A percentile compares a stretch with the other conserved stretches of the same genome.
Evolutionary conservation across 2,113 vertebrate genomes (phyloP).

Genomic region (Recurvirostra avosetta): DNA sequence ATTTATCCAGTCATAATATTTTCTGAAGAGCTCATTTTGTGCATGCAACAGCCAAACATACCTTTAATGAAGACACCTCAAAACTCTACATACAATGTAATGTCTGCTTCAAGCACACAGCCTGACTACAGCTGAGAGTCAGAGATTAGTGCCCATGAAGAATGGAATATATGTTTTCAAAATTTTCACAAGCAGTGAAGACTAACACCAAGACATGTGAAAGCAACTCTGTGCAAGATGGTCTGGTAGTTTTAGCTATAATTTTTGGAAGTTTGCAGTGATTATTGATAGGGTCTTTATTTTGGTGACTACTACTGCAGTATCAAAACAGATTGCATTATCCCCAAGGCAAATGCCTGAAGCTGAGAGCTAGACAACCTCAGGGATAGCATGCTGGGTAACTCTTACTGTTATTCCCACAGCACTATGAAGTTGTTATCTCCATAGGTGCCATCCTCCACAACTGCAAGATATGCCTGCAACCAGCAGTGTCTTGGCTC

Average conservation of each 20-base stretch:
- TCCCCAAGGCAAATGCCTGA: not conserved
- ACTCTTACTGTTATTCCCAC: not conserved
- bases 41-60: not conserved
- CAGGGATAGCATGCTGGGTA: not conserved
- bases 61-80: not conserved
- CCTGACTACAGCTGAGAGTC: not conserved
- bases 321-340: not conserved
- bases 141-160: not conserved
- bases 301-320: not conserved
- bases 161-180: not conserved
- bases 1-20: not conserved
- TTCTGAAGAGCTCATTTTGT: not conserved
- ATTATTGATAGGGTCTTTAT: not conserved
- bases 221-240: not conserved
- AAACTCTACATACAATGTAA: not conserved
- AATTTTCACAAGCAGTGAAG: not conserved
- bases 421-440: not conserved
- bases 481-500: not conserved
- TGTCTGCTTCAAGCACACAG: not conserved
- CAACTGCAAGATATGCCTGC: not conserved
- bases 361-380: not conserved
- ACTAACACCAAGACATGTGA: not conserved
- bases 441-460: not conserved
- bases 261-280: not conserved
- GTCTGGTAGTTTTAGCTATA: not conserved